These are phyloP conservation scores for Chlorospingus flavigularis DNA, from an alignment of 2,797 vertebrate genomes.

Conservation along the genomic window DNA sequence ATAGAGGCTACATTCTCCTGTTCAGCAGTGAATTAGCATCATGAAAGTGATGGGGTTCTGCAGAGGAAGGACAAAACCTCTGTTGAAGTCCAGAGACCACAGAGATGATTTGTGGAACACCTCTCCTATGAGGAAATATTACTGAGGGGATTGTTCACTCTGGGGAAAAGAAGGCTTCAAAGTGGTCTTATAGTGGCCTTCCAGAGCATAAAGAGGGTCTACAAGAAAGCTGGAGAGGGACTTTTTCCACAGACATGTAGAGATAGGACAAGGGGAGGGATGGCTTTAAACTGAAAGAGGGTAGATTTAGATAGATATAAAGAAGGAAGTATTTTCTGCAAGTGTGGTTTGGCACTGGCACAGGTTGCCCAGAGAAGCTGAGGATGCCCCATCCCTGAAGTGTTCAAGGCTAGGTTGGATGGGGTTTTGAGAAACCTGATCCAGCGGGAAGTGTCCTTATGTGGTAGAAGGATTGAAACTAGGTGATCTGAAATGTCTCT, in stretches of 20 bases:
- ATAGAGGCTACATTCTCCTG: not conserved
- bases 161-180: not conserved
- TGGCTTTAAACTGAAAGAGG: not conserved
- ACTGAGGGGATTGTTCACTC: not conserved
- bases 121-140: not conserved
- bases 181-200: not conserved
- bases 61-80: not conserved
- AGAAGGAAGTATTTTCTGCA: not conserved
- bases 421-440: not conserved
- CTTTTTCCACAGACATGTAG: not conserved
- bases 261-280: not conserved
- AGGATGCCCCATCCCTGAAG: not conserved
- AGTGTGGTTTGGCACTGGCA: not conserved
- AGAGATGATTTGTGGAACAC: not conserved
- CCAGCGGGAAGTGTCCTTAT: too few species aligned
- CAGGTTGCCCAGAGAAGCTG: not conserved
- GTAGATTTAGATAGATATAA: not conserved
- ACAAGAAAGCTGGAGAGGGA: not conserved
- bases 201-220: not conserved
- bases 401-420: not conserved
- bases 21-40: not conserved
- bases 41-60: not conserved
- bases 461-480: not conserved
- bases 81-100: not conserved
- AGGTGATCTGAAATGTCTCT: not conserved